Percentiles rank a stretch among this genome's conserved stretches.
Conservation (phyloP, 2,113 vertebrate species). For the Rhea pennata region DNA sequence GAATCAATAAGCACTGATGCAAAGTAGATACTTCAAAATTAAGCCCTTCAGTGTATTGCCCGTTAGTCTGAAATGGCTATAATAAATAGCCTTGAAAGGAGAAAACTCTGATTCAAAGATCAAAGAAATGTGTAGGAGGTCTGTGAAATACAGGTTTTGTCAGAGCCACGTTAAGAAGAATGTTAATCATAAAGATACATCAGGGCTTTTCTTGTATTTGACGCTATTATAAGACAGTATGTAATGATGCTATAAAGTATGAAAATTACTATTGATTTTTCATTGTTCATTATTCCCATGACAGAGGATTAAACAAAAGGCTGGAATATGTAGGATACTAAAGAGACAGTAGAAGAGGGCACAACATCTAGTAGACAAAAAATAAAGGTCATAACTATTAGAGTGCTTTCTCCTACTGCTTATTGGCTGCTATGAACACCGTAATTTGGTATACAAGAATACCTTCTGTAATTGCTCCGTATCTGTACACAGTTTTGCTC, state of each 20-base stretch:
- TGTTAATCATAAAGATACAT: background rate
- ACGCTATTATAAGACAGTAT: background rate
- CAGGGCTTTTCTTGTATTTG: background rate
- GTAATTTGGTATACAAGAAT: background rate
- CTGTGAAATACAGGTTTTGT: background rate
- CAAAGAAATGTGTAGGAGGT: background rate
- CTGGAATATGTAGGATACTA: background rate
- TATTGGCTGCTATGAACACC: background rate
- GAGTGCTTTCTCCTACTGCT: background rate
- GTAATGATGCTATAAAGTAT: background rate
- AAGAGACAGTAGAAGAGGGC: background rate
- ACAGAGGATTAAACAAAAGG: background rate
- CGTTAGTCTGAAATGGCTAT: background rate
- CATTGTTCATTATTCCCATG: background rate
- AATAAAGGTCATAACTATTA: background rate
- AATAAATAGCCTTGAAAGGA: background rate
- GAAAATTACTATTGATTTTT: background rate
- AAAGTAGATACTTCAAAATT: background rate
- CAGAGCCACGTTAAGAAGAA: background rate
- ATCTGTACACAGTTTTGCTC: background rate
- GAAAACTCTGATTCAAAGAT: background rate
- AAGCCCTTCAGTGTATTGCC: background rate
- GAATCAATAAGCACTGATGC: background rate
- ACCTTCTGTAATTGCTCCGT: background rate
- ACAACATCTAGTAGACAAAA: background rate